Conservation (phyloP, 2,113 vertebrate genomes). For the Chionomys nivalis region DNA sequence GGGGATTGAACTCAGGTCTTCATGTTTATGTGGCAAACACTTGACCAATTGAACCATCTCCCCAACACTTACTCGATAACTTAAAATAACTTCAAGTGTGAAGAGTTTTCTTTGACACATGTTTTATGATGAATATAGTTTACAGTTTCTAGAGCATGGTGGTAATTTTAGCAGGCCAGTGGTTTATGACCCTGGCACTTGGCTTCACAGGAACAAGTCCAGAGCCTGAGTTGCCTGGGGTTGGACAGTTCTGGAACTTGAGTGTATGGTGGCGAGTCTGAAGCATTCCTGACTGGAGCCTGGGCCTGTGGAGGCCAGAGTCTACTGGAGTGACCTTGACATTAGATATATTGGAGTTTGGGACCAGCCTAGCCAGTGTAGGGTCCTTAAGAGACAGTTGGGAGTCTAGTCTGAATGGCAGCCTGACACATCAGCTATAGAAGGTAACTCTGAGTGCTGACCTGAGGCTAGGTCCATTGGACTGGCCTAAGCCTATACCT, state of each 20-base stretch:
- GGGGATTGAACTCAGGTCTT: neutral
- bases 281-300: neutral
- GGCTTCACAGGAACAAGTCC: neutral
- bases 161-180: conserved; percentile 5
- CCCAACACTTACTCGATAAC: neutral
- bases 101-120: neutral
- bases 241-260: neutral
- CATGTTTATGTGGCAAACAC: neutral
- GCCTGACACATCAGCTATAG: neutral
- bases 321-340: neutral
- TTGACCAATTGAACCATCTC: neutral
- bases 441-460: neutral
- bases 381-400: neutral
- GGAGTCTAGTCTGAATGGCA: neutral
- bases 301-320: neutral
- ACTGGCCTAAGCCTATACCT: neutral
- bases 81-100: neutral
- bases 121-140: neutral
- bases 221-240: neutral
- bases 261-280: neutral
- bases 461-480: neutral
- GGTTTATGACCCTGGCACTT: neutral
- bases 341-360: neutral
- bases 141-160: conserved; percentile 7
- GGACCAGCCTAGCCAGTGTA: neutral